Conservation (phyloP, 2,797 vertebrate species). For the Lepilemur ruficaudatus region DNA sequence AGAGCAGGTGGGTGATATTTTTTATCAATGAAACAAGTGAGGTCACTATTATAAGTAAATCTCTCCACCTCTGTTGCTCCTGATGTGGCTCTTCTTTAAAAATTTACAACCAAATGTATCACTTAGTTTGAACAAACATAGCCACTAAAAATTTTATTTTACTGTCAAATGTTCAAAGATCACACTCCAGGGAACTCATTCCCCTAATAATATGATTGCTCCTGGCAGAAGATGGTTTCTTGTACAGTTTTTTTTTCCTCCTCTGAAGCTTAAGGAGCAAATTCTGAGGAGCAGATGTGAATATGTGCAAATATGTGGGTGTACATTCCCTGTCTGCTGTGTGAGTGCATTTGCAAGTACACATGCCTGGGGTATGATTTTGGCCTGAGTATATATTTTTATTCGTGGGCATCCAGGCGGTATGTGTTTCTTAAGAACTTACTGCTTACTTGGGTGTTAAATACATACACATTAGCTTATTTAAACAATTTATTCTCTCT, state of each 20-base stretch:
- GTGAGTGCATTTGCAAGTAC: not conserved
- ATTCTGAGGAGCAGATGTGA: not conserved
- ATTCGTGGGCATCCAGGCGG: not conserved
- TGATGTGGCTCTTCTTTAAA: slow-evolving; percentile 42
- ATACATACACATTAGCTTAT: slow-evolving; percentile 1
- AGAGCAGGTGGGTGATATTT: slow-evolving; percentile 81
- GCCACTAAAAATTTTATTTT: slow-evolving; percentile 5
- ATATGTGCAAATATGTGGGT: not conserved
- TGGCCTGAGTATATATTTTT: not conserved
- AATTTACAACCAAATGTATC: slow-evolving; percentile 31
- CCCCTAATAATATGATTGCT: not conserved
- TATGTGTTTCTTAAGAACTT: not conserved
- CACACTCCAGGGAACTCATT: slow-evolving; percentile 31
- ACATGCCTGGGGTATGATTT: not conserved
- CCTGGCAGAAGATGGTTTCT: not conserved
- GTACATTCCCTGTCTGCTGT: not conserved
- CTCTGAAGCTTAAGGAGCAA: slow-evolving; percentile 26
- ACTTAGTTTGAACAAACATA: slow-evolving; percentile 23
- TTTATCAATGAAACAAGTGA: slow-evolving; percentile 36
- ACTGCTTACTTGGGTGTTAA: slow-evolving; percentile 23
- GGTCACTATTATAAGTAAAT: slow-evolving; percentile 5
- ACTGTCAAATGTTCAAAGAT: slow-evolving; percentile 26
- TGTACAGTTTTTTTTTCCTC: slow-evolving; percentile 66
- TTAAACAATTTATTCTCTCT: not conserved
- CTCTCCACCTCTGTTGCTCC: not conserved